Percentiles rank a stretch among this genome's conserved stretches.
phyloP scores from a whole-genome alignment of 2,797 vertebrate genomes.

The Iguana delicatissima region DNA sequence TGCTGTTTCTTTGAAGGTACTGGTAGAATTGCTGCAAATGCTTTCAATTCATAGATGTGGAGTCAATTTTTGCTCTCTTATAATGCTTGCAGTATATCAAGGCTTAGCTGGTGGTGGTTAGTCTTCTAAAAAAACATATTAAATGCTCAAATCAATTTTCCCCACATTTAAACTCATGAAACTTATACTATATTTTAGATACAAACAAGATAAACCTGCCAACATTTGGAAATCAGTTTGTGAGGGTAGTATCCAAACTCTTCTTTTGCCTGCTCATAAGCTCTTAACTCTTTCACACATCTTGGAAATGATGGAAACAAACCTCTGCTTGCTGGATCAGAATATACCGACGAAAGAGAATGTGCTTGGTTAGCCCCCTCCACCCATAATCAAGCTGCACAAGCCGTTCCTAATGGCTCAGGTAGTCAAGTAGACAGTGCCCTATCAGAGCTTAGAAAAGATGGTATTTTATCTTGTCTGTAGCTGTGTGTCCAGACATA shows the following conservation, averaged over 20 bases:
- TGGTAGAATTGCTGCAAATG: conserved; percentile 25
- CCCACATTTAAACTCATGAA: not conserved
- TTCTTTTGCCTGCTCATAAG: not conserved
- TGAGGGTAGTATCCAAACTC: not conserved
- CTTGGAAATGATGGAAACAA: not conserved
- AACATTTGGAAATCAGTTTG: not conserved
- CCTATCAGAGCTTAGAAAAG: no score
- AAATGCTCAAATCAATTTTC: not conserved
- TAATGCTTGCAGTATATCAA: not conserved
- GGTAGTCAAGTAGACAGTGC: no score
- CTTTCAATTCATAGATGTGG: conserved; percentile 3
- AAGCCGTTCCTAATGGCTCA: no score
- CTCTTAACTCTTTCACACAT: not conserved
- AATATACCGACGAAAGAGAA: not conserved
- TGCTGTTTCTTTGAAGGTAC: conserved; percentile 41
- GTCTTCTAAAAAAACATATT: not conserved
- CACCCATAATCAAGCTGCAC: not conserved
- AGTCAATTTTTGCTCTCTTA: not conserved
- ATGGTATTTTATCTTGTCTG: no score
- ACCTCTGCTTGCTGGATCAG: not conserved
- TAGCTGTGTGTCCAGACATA: no score
- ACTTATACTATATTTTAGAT: not conserved
- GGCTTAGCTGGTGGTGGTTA: not conserved
- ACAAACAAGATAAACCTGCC: not conserved
- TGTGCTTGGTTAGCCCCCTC: not conserved